These are phyloP conservation scores for Epizoanthus rinbou DNA, from an alignment of 92 coral and sea anemone genomes.

Conservation along the genomic window DNA sequence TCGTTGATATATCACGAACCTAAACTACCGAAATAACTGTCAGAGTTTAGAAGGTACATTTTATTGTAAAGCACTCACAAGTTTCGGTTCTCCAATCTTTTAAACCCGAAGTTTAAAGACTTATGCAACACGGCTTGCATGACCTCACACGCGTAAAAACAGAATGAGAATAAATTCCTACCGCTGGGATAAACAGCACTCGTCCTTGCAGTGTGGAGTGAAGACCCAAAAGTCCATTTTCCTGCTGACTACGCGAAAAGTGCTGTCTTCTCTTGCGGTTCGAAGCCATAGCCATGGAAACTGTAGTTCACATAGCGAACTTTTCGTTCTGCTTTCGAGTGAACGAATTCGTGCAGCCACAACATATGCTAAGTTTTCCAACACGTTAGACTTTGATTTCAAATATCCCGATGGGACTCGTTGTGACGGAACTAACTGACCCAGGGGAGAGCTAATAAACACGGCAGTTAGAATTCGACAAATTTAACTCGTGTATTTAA, in stretches of 20 bases:
- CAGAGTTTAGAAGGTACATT: too few species aligned
- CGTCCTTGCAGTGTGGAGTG: not conserved
- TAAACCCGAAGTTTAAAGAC: too few species aligned
- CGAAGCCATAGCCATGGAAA: not conserved
- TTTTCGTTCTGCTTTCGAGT: not conserved
- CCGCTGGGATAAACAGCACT: conserved; percentile 10
- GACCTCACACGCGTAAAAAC: too few species aligned
- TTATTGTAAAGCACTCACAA: too few species aligned
- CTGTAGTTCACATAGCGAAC: not conserved
- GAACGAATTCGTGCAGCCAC: not conserved
- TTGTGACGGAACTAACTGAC: not conserved
- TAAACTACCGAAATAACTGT: too few species aligned
- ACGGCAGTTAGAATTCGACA: not conserved
- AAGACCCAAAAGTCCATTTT: not conserved
- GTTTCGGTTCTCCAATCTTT: too few species aligned
- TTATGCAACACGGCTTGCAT: too few species aligned
- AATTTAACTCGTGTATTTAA: not conserved
- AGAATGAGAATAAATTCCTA: not conserved
- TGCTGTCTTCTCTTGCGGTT: not conserved
- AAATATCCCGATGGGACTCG: conserved; percentile 26
- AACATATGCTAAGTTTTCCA: not conserved
- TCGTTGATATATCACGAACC: too few species aligned
- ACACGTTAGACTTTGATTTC: not conserved
- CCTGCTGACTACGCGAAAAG: not conserved
- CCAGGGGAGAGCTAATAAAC: not conserved